Evolutionary conservation across 2,113 vertebrate species (phyloP).

Genomic region (Fulmarus glacialis): DNA sequence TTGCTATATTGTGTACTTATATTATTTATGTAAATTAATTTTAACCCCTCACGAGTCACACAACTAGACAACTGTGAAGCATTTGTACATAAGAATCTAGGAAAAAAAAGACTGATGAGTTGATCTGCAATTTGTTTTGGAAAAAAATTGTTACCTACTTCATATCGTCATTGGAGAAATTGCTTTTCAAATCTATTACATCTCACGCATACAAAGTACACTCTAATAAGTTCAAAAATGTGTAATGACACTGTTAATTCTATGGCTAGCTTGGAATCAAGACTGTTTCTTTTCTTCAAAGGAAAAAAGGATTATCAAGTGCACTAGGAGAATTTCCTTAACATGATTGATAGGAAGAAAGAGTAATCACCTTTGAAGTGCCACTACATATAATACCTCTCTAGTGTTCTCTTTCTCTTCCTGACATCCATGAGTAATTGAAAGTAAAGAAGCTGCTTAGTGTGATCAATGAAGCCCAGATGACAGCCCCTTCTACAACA

Average conservation of each 20-base stretch:
- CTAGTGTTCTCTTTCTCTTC: conserved; percentile 69
- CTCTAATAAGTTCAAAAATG: conserved; percentile 67
- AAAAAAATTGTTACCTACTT: conserved; percentile 52
- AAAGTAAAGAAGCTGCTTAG: conserved; percentile 71
- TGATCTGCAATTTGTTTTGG: conserved; percentile 52
- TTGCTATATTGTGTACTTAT: neutral
- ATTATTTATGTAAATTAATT: conserved; percentile 16
- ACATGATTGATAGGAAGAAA: conserved; percentile 79
- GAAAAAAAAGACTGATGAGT: neutral
- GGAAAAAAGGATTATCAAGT: conserved; percentile 77
- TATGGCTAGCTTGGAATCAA: conserved; percentile 51
- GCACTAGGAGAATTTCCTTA: conserved; percentile 74
- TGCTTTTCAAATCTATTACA: conserved; percentile 57
- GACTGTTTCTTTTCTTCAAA: conserved; percentile 73
- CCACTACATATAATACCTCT: conserved; percentile 71
- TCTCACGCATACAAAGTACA: conserved; percentile 54
- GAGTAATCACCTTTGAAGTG: conserved; percentile 82
- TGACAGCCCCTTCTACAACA: conserved; percentile 68
- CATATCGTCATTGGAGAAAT: conserved; percentile 52
- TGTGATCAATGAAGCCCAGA: conserved; percentile 72
- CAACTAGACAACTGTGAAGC: neutral
- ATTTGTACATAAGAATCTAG: neutral
- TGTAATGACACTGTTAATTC: conserved; percentile 72
- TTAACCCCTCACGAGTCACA: neutral
- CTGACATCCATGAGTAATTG: conserved; percentile 75